Percentiles rank a stretch among this genome's conserved stretches.
Conservation (phyloP, 2,113 vertebrate species). For the Hystrix brachyura region DNA sequence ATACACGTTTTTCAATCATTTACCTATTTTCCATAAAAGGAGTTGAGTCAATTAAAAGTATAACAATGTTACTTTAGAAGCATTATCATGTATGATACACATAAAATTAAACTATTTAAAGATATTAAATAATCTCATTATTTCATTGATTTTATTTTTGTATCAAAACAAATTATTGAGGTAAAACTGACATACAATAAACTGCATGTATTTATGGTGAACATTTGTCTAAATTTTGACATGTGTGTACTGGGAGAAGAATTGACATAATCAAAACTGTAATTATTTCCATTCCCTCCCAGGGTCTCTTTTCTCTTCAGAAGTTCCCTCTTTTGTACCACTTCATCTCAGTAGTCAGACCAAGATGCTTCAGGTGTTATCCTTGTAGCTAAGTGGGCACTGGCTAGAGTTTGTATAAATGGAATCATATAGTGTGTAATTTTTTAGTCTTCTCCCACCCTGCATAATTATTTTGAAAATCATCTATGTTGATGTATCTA, state of each 20-base stretch:
- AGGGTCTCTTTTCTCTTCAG: background rate
- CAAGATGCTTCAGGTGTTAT: background rate
- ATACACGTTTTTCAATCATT: background rate
- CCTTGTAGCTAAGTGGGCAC: background rate
- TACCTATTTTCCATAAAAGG: constrained; percentile 7
- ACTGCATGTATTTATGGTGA: background rate
- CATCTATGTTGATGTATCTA: background rate
- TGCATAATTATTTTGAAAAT: constrained; percentile 32
- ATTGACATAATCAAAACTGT: background rate
- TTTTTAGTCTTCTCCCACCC: background rate
- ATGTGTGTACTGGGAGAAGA: background rate
- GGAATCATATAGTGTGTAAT: background rate
- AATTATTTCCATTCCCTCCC: background rate
- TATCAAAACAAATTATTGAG: background rate
- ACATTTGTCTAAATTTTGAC: background rate
- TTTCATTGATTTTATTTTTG: background rate
- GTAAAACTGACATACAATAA: background rate
- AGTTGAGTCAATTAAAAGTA: background rate
- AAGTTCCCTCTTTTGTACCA: background rate
- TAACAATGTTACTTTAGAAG: constrained; percentile 30
- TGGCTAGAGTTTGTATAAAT: constrained; percentile 3
- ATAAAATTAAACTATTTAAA: constrained; percentile 24
- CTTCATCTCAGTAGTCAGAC: background rate
- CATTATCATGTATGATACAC: background rate
- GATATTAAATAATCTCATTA: background rate